A percentile compares a stretch with the other conserved stretches of the same genome.
Conservation (phyloP, 2,888 invertebrate genomes). For the Mongoloraphidia duomilia region DNA sequence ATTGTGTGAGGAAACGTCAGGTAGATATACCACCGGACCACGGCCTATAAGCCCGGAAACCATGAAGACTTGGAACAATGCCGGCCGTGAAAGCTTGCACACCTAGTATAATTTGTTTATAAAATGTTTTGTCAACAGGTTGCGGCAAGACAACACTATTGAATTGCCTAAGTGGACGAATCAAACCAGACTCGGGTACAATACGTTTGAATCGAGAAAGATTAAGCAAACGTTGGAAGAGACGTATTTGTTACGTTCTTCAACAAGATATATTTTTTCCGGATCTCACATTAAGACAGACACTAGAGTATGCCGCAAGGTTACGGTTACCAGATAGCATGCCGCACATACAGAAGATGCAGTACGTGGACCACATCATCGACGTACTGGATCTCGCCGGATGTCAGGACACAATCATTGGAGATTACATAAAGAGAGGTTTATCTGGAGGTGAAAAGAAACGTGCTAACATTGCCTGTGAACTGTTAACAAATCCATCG, state of each 20-base stretch:
- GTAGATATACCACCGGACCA: too few relatives aligned
- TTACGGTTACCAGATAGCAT: conserved; percentile 54
- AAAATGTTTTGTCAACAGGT: conserved; percentile 41
- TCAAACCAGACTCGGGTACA: conserved; percentile 45
- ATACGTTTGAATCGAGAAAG: conserved; percentile 48
- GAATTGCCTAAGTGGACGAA: conserved; percentile 58
- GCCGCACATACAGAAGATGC: conserved; percentile 55
- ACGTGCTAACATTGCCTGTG: conserved; percentile 68
- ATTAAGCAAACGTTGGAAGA: conserved; percentile 52
- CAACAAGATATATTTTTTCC: conserved; percentile 74
- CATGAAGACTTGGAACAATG: too few relatives aligned
- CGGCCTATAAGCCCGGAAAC: too few relatives aligned
- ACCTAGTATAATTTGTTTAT: too few relatives aligned
- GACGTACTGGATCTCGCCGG: conserved; percentile 56
- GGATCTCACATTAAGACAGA: conserved; percentile 61
- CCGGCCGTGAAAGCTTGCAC: too few relatives aligned
- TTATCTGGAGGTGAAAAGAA: conserved; percentile 75
- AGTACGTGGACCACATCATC: conserved; percentile 62
- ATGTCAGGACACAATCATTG: conserved; percentile 67
- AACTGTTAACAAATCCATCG: conserved; percentile 65
- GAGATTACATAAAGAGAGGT: conserved; percentile 58
- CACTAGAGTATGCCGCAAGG: conserved; percentile 46
- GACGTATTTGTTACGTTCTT: conserved; percentile 66
- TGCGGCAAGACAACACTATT: conserved; percentile 66
- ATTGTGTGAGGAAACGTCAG: too few relatives aligned